phyloP scores from a whole-genome alignment of 2,797 vertebrate genomes.

The Setipinna tenuifilis region DNA sequence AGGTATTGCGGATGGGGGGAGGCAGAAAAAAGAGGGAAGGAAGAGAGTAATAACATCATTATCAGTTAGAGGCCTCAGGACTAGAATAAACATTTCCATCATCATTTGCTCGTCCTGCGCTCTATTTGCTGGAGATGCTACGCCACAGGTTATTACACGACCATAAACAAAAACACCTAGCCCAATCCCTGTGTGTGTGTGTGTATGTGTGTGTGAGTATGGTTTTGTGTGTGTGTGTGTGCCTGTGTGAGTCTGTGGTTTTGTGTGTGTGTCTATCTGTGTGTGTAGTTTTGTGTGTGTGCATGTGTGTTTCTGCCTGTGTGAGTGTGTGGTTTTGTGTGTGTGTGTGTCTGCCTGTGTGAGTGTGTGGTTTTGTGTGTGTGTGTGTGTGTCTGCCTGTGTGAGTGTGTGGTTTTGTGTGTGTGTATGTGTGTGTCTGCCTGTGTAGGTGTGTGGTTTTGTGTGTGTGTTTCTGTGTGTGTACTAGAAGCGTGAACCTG shows the following conservation, averaged over 20 bases:
- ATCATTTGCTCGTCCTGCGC: background rate
- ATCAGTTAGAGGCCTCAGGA: background rate
- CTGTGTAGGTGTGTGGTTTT: background rate
- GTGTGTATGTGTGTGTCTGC: constrained; percentile 29
- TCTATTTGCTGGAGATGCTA: background rate
- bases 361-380: background rate
- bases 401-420: background rate
- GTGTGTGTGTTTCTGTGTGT: background rate
- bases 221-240: background rate
- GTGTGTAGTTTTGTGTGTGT: background rate
- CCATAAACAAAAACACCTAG: background rate
- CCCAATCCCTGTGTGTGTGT: background rate
- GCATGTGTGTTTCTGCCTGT: background rate
- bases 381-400: background rate
- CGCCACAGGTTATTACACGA: background rate
- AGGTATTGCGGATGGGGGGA: background rate
- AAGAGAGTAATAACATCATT: background rate
- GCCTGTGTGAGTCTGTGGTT: background rate
- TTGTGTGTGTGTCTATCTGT: background rate
- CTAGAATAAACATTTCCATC: background rate
- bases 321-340: background rate
- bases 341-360: background rate
- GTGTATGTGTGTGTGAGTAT: background rate
- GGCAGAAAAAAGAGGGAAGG: background rate
- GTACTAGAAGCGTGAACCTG: background rate